A percentile compares a stretch with the other conserved stretches of the same genome.
phyloP scores from a whole-genome alignment of 2,888 invertebrate species.

The Lottia gigantea region DNA sequence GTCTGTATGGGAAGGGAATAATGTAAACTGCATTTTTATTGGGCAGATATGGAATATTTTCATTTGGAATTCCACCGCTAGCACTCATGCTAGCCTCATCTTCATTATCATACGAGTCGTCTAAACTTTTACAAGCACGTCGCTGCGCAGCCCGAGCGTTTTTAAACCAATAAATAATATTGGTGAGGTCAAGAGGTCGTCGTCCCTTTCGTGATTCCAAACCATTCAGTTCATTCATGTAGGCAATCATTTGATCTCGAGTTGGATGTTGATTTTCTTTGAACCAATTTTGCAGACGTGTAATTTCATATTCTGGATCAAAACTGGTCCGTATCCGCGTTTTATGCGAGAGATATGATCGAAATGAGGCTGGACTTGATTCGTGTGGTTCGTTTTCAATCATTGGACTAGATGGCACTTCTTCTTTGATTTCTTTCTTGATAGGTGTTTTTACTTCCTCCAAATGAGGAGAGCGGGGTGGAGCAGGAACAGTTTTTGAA shows the following conservation, averaged over 20 bases:
- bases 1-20: constrained; percentile 56
- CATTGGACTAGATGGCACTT: constrained; percentile 29
- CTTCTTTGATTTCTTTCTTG: constrained; percentile 19
- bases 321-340: constrained; percentile 93
- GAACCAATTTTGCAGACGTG: constrained; percentile 97
- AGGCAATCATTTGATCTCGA: constrained; percentile 94
- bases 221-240: constrained; percentile 92
- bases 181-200: constrained; percentile 93
- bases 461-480: constrained; percentile 10
- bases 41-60: constrained; percentile 56
- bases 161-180: constrained; percentile 90
- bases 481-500: constrained; percentile 6
- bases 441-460: not conserved
- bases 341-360: constrained; percentile 40
- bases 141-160: constrained; percentile 96
- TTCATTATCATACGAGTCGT: constrained; percentile 55
- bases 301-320: constrained; percentile 95
- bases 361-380: constrained; percentile 27
- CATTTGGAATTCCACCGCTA: not conserved
- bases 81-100: constrained; percentile 42
- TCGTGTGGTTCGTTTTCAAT: constrained; percentile 14
- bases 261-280: constrained; percentile 97
- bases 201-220: constrained; percentile 86
- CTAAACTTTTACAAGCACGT: constrained; percentile 73
- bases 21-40: constrained; percentile 66